Conservation (phyloP, 2,113 vertebrate genomes). For the Pterophyllum scalare region DNA sequence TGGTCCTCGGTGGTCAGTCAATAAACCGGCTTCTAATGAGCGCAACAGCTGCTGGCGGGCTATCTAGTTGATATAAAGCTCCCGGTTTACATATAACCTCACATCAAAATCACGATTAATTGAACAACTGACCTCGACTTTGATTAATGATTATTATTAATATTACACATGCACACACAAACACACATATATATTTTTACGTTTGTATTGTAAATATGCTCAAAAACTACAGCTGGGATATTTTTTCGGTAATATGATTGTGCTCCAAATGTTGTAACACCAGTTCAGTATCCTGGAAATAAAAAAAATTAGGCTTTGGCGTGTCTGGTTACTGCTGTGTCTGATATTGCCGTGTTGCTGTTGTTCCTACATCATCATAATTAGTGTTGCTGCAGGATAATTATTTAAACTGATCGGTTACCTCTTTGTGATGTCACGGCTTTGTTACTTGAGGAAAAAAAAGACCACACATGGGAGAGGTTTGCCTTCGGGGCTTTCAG, state of each 20-base stretch:
- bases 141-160: no score
- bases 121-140: not conserved
- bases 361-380: not conserved
- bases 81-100: not conserved
- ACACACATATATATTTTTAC: no score
- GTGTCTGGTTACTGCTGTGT: not conserved
- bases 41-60: not conserved
- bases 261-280: no score
- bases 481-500: not conserved
- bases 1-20: slow-evolving; percentile 19
- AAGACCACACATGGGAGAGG: not conserved
- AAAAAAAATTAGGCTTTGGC: no score
- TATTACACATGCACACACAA: no score
- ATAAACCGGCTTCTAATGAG: slow-evolving; percentile 7
- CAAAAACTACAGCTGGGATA: no score
- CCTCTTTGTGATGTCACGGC: not conserved
- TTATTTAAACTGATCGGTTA: not conserved
- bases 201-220: no score
- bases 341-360: not conserved
- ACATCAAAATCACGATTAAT: not conserved
- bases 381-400: not conserved
- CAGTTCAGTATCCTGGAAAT: not conserved
- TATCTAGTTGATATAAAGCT: not conserved
- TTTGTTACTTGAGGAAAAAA: not conserved
- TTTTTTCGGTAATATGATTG: no score